Conservation (phyloP, 2,888 invertebrate genomes). For the Esperia sulphurella region DNA sequence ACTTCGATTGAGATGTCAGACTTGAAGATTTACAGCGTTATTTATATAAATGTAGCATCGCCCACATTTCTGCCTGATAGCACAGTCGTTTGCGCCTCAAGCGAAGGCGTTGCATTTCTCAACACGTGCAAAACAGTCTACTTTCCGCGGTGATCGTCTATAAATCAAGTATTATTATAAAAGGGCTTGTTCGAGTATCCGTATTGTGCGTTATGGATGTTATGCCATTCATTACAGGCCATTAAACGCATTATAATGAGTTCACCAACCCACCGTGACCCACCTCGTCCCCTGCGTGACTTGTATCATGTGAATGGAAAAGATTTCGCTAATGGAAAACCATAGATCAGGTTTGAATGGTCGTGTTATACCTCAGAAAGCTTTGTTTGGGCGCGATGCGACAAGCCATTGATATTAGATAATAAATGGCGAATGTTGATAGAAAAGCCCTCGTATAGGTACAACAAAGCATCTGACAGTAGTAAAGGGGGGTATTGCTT, state of each 20-base stretch:
- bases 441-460: conserved; percentile 37
- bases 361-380: conserved; percentile 58
- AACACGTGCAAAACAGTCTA: conserved; percentile 72
- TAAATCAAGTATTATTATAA: conserved; percentile 75
- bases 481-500: no score
- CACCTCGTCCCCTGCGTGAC: conserved; percentile 15
- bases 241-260: conserved; percentile 74
- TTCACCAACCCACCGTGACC: conserved; percentile 43
- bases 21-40: no score
- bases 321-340: conserved; percentile 39
- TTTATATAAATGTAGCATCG: no score
- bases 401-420: conserved; percentile 71
- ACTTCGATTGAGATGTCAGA: no score
- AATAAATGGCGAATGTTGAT: conserved; percentile 71
- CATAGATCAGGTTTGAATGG: conserved; percentile 44
- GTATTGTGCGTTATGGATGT: conserved; percentile 78
- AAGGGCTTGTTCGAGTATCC: conserved; percentile 72
- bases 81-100: no score
- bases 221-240: conserved; percentile 78
- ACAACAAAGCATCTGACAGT: conserved; percentile 20
- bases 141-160: conserved; percentile 57
- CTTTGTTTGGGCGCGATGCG: conserved; percentile 73
- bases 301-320: conserved; percentile 17
- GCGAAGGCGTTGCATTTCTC: conserved; percentile 42
- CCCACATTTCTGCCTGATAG: no score